Evolutionary conservation across 1,140 invertebrate genomes (phyloP), one percentile per base, ranked within the genome.

Genomic region (Drosophila athabasca): DNA sequence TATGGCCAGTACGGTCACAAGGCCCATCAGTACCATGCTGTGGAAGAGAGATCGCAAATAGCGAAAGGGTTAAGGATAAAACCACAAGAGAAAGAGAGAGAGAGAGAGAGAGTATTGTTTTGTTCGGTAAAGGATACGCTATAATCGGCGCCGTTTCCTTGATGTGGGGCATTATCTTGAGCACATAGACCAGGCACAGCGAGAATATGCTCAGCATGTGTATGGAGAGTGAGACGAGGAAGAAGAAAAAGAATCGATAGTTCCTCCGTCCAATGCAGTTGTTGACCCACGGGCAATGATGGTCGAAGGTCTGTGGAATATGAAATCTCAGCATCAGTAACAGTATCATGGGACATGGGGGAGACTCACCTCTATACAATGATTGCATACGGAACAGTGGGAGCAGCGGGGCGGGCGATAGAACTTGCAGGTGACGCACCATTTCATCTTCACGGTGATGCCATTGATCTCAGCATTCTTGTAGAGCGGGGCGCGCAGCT

Each of bases 251-350:
- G 93, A 98, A 99, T 89, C 98, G 94, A 92, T 99, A 99, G 93
- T 99, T 99, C 77, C 98, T 94, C 72, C 98, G 95, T 55, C 99
- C 99, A 88, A 99, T 99, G 92, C 99, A 99, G 93, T 99, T 99
- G 93, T 99, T 99, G 76, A 99, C 97, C 99, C 99, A 99, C 55
- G 99, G 99, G 93, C 99, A 99, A 93, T 99, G 99, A 94, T 99
- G 99, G 93, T 99, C 99, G 93, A 99, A 99, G 35, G 98, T 99
- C 97, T 99, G 94, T 65, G 96, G 95, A 74, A 92, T 92, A 90
- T 91, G 91, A 35, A 17, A 11, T 1, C 9, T 7, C 1, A 87
- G 79, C 64, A 72, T 60, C 69, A 58, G 0, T 48, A 31, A 0
- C 7, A 9, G n/a, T 19, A 45, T 17, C 11, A 61, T 17, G 57